Evolutionary conservation across 2,888 invertebrate species (phyloP), one percentile per base, ranked within the genome.

Genomic region (Alloscopus bannaensis): DNA sequence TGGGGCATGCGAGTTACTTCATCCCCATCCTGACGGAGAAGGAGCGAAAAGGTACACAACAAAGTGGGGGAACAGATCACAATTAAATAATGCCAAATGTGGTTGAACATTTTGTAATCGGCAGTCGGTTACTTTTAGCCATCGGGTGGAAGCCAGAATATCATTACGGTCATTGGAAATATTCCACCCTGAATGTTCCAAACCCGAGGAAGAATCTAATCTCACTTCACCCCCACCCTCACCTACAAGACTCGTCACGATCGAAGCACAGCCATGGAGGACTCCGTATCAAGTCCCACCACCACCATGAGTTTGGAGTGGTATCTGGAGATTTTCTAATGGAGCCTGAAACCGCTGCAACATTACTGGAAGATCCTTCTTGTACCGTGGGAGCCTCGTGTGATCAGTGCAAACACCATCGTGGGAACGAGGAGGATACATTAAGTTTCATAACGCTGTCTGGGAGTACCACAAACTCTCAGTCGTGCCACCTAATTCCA

Each of bases 1-100:
- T 82, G 31, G 84, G 84, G 2, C 84, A 84, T 64, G 84, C 84
- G n/a, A 81, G 81, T 52, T 84, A 82, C 40, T 84, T 84, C 45
- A 84, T 84, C 28, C 84, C 84, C 6, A 31, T 31, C 6, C 69
- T 84, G n/a, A 82, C 79, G n/a, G 59, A 66, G 3, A 47, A 66
- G 0, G 84, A 84, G 62, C 47, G 81, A 29, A 80, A 80, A 79
- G 75, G 81, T 82, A 40, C 11, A 16, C 18, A 52, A 8, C 11
- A 8, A 50, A 6, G 6, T 50, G 50, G n/a, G n/a, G 11, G 20
- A n/a, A 50, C n/a, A 50, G 18, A n/a, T 50, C n/a, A n/a, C n/a
- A n/a, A n/a, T n/a, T n/a, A n/a, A n/a, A n/a, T n/a, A n/a, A n/a
- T 36, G 36, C 18, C 45, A 45, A 4, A 16, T 18, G 13, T 45